Evolutionary conservation across 2,797 vertebrate genomes (phyloP), one percentile per base, ranked within the genome.

Genomic region (Cirrhinus molitorella): DNA sequence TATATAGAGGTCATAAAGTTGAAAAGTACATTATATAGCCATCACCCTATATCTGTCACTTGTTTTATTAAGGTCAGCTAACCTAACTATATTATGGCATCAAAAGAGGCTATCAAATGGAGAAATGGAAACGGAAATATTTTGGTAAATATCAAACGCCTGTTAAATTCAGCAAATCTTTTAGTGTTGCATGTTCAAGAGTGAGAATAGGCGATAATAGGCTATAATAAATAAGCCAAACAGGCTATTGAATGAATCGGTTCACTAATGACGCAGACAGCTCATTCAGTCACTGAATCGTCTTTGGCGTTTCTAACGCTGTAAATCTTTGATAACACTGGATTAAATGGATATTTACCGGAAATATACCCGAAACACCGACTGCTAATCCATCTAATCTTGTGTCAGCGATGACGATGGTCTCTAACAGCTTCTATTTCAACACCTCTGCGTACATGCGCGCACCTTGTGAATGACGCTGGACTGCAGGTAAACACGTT

Each of bases 281-380:
- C 21, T 43, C 40, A 45, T 2, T 66, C 66, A 13, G 7, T 45
- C 40, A 25, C n/a, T 43, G 5, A 40, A 43, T 45, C 13, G 0
- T 19, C 43, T 47, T n/a, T 23, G 40, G 43, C 7, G 16, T 31
- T 51, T 49, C n/a, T 28, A 40, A 67, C 34, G n/a, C 66, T n/a
- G 37, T 68, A 14, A 68, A 72, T 19, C 43, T 23, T 65, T 49
- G 14, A 25, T 43, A 31, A 72, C 7, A 31, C 23, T 49, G 45
- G 45, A 72, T 49, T 51, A 31, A 72, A 10, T 49, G 25, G 45
- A 51, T 31, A 72, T 72, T 72, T 72, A 51, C 70, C 16, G 4
- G 31, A 8, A 65, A 65, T 49, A 9, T 25, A 31, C 45, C 45
- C 4, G 23, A 70, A 28, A 31, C 45, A 72, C 23, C 6, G 13